Percentiles rank a stretch among this genome's conserved stretches.
Conservation (phyloP, 2,113 vertebrate species). For the Gymnogyps californianus region DNA sequence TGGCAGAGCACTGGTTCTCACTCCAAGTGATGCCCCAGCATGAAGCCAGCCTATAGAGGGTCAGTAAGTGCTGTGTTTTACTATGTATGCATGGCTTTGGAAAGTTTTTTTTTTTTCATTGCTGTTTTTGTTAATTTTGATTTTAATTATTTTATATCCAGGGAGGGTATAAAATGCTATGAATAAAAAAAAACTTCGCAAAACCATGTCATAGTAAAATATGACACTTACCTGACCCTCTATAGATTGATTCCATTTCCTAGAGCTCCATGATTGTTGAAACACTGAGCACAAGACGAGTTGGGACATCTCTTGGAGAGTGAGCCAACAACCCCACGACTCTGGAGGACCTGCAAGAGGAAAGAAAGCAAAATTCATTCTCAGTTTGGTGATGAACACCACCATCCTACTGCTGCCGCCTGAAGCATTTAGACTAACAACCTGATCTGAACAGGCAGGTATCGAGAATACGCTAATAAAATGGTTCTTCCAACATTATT, state of each 20-base stretch:
- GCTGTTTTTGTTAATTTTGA: neutral
- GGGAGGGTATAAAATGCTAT: conserved; percentile 34
- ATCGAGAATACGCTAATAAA: neutral
- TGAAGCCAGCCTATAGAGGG: conserved; percentile 62
- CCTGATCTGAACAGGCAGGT: neutral
- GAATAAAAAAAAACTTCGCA: conserved; percentile 65
- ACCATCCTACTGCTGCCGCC: neutral
- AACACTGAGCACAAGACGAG: conserved; percentile 23
- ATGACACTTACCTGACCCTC: conserved; percentile 61
- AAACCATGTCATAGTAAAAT: conserved; percentile 71
- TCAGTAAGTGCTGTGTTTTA: conserved; percentile 50
- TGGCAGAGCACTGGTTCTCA: conserved; percentile 49
- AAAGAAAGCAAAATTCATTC: conserved; percentile 22
- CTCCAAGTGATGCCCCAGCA: conserved; percentile 57
- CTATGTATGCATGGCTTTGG: conserved; percentile 67
- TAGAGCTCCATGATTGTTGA: conserved; percentile 17
- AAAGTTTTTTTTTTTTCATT: conserved; percentile 57
- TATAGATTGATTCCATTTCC: conserved; percentile 34
- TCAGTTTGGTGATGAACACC: neutral
- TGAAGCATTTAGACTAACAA: neutral
- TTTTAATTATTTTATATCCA: conserved; percentile 42
- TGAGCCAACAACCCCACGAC: conserved; percentile 26
- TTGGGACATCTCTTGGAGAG: conserved; percentile 44
- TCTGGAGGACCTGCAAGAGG: conserved; percentile 52
- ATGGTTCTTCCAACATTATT: neutral